These are phyloP conservation scores for Drosophila merina DNA, from an alignment of 2,888 invertebrate genomes.

Conservation along the genomic window DNA sequence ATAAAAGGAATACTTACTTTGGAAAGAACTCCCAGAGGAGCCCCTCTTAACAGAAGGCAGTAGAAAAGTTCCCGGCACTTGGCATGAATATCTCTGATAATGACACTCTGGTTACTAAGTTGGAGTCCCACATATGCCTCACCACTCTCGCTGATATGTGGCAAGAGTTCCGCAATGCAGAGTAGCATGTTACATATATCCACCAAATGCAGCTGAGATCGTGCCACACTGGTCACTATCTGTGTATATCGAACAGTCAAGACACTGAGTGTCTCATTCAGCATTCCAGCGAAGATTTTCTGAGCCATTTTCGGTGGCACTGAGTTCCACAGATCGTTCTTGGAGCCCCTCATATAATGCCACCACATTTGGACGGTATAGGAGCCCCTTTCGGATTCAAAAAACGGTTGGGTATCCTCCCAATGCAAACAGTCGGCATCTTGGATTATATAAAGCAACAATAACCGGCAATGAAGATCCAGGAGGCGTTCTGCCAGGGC, in stretches of 20 bases:
- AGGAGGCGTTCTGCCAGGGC: slow-evolving; percentile 92
- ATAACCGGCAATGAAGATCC: slow-evolving; percentile 91
- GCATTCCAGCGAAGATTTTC: slow-evolving; percentile 92
- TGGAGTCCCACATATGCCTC: slow-evolving; percentile 86
- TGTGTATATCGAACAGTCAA: slow-evolving; percentile 92
- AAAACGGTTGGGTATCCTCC: slow-evolving; percentile 88
- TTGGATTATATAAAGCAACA: slow-evolving; percentile 92
- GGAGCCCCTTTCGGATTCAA: slow-evolving; percentile 90
- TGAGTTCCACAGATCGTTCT: slow-evolving; percentile 92
- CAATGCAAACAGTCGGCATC: slow-evolving; percentile 92
- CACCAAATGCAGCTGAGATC: slow-evolving; percentile 87
- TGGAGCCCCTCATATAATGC: slow-evolving; percentile 92
- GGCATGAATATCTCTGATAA: slow-evolving; percentile 91
- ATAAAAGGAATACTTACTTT: slow-evolving; percentile 86
- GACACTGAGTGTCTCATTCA: slow-evolving; percentile 93
- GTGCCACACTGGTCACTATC: slow-evolving; percentile 87
- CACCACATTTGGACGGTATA: slow-evolving; percentile 95
- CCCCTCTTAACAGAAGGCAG: slow-evolving; percentile 90
- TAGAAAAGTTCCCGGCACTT: slow-evolving; percentile 92
- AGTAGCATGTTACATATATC: slow-evolving; percentile 91
- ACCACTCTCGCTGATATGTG: slow-evolving; percentile 88
- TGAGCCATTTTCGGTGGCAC: slow-evolving; percentile 96
- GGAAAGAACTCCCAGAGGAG: slow-evolving; percentile 89
- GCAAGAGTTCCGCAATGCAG: slow-evolving; percentile 90
- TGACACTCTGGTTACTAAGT: slow-evolving; percentile 86